Percentiles rank a stretch among this genome's conserved stretches.
These are phyloP conservation scores for Euplexia lucipara DNA, from an alignment of 2,888 invertebrate genomes.

Conservation along the genomic window DNA sequence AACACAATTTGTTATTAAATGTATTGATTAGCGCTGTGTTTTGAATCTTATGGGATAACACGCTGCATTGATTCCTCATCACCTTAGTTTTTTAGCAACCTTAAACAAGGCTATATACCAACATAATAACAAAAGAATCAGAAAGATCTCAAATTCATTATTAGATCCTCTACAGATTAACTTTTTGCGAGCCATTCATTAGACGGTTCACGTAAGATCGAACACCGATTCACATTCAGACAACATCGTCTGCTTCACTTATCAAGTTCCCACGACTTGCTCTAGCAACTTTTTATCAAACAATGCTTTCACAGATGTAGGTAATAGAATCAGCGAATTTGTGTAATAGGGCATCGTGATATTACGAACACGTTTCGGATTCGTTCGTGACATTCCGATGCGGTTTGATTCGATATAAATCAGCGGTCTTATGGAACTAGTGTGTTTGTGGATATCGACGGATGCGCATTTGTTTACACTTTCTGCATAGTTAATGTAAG, in stretches of 20 bases:
- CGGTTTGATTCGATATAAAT: constrained; percentile 51
- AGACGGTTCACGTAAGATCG: constrained; percentile 39
- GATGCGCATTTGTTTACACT: constrained; percentile 44
- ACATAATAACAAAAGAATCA: constrained; percentile 32
- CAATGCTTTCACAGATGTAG: constrained; percentile 62
- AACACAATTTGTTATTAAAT: neutral
- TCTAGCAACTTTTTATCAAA: constrained; percentile 57
- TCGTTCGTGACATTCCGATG: constrained; percentile 56
- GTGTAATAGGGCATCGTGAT: constrained; percentile 48
- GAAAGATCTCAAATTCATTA: constrained; percentile 21
- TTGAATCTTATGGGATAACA: constrained; percentile 14
- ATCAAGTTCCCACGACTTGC: constrained; percentile 61
- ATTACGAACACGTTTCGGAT: constrained; percentile 57
- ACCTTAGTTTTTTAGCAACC: neutral
- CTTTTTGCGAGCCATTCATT: constrained; percentile 37
- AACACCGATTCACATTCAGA: constrained; percentile 56
- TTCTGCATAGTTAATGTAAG: constrained; percentile 51
- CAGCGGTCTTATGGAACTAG: constrained; percentile 23
- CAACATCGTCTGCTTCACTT: constrained; percentile 48
- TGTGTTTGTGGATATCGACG: constrained; percentile 40
- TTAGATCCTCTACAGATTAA: constrained; percentile 7
- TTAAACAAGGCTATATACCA: constrained; percentile 21
- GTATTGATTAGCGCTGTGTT: constrained; percentile 19
- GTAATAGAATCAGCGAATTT: constrained; percentile 56
- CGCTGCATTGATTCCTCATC: constrained; percentile 47